Evolutionary conservation across 2,888 invertebrate species (phyloP).

Genomic region (Melinopterus prodromus): DNA sequence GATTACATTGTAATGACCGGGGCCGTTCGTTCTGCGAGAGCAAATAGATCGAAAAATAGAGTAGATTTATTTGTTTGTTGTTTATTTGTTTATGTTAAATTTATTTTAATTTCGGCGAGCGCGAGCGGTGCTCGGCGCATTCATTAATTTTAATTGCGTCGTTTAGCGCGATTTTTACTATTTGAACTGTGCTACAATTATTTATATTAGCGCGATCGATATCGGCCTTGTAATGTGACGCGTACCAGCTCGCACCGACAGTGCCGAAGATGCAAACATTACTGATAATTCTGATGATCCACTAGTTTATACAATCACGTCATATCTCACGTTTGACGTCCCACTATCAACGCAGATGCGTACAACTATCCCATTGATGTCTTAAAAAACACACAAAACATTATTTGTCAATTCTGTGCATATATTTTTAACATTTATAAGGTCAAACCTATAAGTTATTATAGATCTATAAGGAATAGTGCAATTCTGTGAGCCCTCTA

Average conservation of each 20-base stretch:
- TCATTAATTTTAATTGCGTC: conserved; percentile 25
- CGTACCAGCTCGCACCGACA: background rate
- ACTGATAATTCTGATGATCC: background rate
- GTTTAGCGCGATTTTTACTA: conserved; percentile 25
- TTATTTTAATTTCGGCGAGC: conserved; percentile 24
- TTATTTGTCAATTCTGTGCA: no score
- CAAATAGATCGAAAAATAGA: conserved; percentile 11
- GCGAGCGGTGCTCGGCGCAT: background rate
- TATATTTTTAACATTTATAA: no score
- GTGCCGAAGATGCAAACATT: background rate
- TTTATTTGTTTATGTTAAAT: conserved; percentile 26
- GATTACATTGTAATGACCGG: conserved; percentile 20
- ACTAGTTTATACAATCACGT: background rate
- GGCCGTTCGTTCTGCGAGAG: conserved; percentile 6
- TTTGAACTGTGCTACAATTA: conserved; percentile 14
- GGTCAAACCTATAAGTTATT: no score
- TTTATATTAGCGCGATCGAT: conserved; percentile 9
- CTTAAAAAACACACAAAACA: background rate
- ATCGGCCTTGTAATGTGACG: background rate
- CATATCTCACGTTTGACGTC: background rate
- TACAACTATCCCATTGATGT: background rate
- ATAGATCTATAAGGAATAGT: no score
- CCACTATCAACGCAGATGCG: background rate
- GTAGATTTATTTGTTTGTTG: conserved; percentile 26
- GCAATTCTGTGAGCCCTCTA: no score